These are phyloP conservation scores for Callimorpha dominula DNA, from an alignment of 2,888 invertebrate species.

Conservation along the genomic window DNA sequence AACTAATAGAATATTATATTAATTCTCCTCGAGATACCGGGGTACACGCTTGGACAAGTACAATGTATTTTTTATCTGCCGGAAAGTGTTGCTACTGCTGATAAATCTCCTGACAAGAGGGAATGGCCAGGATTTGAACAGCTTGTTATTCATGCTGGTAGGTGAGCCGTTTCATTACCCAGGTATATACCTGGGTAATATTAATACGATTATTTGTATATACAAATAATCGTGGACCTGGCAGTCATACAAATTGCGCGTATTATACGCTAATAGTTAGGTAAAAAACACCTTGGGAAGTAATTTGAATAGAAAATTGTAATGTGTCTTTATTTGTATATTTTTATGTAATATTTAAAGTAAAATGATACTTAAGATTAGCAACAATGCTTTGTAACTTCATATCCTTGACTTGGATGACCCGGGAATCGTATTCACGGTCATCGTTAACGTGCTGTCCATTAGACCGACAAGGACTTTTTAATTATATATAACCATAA, in stretches of 20 bases:
- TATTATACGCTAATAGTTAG: background rate
- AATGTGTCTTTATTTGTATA: background rate
- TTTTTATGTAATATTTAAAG: slow-evolving; percentile 1
- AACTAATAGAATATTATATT: no score
- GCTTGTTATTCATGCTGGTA: no score
- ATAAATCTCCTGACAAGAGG: no score
- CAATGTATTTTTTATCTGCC: no score
- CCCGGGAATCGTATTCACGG: slow-evolving; percentile 53
- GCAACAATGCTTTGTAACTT: slow-evolving; percentile 31
- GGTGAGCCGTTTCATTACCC: no score
- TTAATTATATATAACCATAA: slow-evolving; percentile 10
- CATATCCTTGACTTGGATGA: slow-evolving; percentile 48
- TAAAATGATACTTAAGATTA: slow-evolving; percentile 23
- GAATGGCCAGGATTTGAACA: no score
- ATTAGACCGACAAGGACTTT: slow-evolving; percentile 53
- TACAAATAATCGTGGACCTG: no score
- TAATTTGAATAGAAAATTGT: background rate
- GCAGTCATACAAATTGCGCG: background rate
- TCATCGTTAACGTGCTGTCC: slow-evolving; percentile 31
- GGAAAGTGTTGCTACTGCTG: no score
- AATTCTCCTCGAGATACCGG: no score
- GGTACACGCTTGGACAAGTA: no score
- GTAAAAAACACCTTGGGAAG: background rate
- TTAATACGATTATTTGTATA: no score
- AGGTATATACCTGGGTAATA: no score